Evolutionary conservation across 2,888 invertebrate species (phyloP), one percentile per base, ranked within the genome.

Genomic region (Scaptomyza tumidula): DNA sequence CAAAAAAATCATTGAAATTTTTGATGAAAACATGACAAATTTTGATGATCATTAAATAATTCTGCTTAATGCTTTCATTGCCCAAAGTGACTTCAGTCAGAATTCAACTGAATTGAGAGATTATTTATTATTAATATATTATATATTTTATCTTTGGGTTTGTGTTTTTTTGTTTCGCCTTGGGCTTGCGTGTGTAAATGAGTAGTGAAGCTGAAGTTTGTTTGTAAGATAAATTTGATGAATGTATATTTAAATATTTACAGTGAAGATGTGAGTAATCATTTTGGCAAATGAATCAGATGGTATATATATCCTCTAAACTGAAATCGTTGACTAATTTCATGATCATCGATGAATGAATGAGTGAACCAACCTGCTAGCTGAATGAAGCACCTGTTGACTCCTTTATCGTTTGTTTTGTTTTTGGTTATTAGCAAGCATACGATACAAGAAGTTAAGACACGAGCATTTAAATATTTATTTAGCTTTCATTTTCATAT

Each of bases 331-430:
- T 75, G 64, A 65, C 53, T 58, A 75, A 65, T 49, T 31, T 41
- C 27, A 16, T 56, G n/a, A 19, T 13, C 29, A 45, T n/a, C n/a
- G 27, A 57, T 56, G 11, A 43, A 24, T 24, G 45, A 14, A 7
- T 24, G 10, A 31, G 27, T 31, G 44, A 49, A 78, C 86, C 62
- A 90, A 90, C 90, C 90, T 90, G 79, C 81, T 16, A 90, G 76
- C 81, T 70, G 79, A 58, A 90, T 88, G 71, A 90, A 90, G 74
- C 90, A 90, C 67, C 80, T 88, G 77, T 78, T 89, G 56, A 75
- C 57, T 83, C 86, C 89, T 89, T 75, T 59, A 24, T 37, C 10
- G 16, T 33, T 24, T 50, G 0, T 45, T n/a, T 11, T 53, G 27
- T 60, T 57, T 31, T 31, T 39, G 19, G 16, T 27, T 43, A 54